Evolutionary conservation across 1,140 invertebrate genomes (phyloP), one percentile per base, ranked within the genome.

Genomic region (Hypothenemus hampei): DNA sequence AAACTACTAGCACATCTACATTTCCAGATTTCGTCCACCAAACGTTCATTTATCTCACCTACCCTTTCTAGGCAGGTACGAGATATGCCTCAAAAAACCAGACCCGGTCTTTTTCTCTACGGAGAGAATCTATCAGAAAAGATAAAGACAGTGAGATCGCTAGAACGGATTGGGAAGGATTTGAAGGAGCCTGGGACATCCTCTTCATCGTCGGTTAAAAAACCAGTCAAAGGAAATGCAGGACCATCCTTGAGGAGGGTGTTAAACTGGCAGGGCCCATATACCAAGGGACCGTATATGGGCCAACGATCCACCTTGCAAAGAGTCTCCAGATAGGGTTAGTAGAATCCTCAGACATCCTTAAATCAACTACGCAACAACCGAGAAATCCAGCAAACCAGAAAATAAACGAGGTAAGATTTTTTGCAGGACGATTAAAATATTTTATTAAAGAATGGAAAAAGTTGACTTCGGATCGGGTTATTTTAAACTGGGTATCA

Each of bases 131-230:
- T 40, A 7, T 4, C 15, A 8, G 33, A 40, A 22, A 37, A 23
- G 13, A 11, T 37, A 13, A 50, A 50, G 8, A 8, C 18, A 22
- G 10, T 20, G 4, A 50, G 40, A 18, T 13, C 35, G 11, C 11
- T 50, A 10, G 48, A 50, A 15, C 10, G 3, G n/a, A n/a, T 16
- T 3, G 39, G 33, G n/a, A 26, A 39, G 33, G 48, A 50, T 20
- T 16, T 50, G 33, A 39, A 39, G 11, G n/a, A n/a, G n/a, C n/a
- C n/a, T n/a, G n/a, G n/a, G n/a, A n/a, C n/a, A n/a, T n/a, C n/a
- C n/a, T n/a, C n/a, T n/a, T n/a, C n/a, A n/a, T n/a, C n/a, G n/a
- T n/a, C n/a, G n/a, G n/a, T n/a, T n/a, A n/a, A n/a, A n/a, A n/a
- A n/a, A n/a, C 13, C 16, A n/a, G 11, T 36, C 15, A 21, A 37